Evolutionary conservation across 1,140 invertebrate species (phyloP).

Genomic region (Sycophila sp.): DNA sequence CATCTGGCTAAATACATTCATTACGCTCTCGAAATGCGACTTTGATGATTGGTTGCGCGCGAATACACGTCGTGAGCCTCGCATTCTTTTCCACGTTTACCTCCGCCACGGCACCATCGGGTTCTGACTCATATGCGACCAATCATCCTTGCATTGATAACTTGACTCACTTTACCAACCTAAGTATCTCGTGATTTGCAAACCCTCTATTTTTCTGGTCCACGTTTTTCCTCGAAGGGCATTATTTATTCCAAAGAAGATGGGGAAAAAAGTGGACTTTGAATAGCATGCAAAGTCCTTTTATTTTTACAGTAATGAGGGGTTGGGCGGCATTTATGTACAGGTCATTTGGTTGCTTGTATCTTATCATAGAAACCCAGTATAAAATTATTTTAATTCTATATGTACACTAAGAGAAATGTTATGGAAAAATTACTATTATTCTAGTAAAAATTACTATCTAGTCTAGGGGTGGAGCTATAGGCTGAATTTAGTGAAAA

Average conservation of each 20-base stretch:
- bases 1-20: conserved; percentile 55
- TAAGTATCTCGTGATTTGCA: neutral
- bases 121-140: neutral
- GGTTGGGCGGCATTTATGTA: too few species aligned
- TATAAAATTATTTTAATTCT: too few species aligned
- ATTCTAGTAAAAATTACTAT: too few species aligned
- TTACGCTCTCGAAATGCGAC: conserved; percentile 62
- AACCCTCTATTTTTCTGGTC: neutral
- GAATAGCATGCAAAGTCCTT: too few species aligned
- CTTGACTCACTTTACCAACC: neutral
- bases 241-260: neutral
- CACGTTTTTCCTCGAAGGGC: neutral
- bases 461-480: too few species aligned
- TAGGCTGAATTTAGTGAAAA: too few species aligned
- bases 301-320: too few species aligned
- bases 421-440: too few species aligned
- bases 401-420: too few species aligned
- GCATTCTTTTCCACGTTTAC: too few species aligned
- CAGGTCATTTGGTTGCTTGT: too few species aligned
- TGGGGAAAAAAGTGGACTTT: neutral
- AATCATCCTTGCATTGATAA: neutral
- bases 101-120: neutral
- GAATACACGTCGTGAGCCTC: neutral
- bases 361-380: too few species aligned
- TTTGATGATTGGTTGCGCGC: conserved; percentile 62